A percentile compares a stretch with the other conserved stretches of the same genome.
Evolutionary conservation across 2,888 invertebrate genomes (phyloP).

Genomic region (Coelinius sp.): DNA sequence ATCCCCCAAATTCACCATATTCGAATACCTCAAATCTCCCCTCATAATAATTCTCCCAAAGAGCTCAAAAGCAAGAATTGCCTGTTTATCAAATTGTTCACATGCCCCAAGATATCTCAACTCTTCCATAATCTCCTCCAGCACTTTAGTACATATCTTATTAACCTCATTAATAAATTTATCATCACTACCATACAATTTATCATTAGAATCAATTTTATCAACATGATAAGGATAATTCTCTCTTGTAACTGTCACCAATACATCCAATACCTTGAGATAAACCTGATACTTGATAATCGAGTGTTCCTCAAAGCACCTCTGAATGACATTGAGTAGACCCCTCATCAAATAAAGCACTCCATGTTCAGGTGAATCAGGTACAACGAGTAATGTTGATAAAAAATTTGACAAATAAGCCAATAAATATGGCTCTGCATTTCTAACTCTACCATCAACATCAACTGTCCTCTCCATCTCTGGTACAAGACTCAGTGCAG

Average conservation of each 20-base stretch:
- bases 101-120: slow-evolving; percentile 77
- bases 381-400: slow-evolving; percentile 86
- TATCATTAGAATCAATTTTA: slow-evolving; percentile 92
- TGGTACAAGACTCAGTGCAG: slow-evolving; percentile 84
- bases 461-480: slow-evolving; percentile 82
- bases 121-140: slow-evolving; percentile 83
- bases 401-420: slow-evolving; percentile 84
- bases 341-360: slow-evolving; percentile 86
- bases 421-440: slow-evolving; percentile 80
- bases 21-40: slow-evolving; percentile 76
- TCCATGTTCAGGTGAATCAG: slow-evolving; percentile 89
- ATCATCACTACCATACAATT: slow-evolving; percentile 89
- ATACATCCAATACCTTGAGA: slow-evolving; percentile 82
- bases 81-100: slow-evolving; percentile 79
- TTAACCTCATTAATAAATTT: slow-evolving; percentile 88
- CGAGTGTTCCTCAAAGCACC: slow-evolving; percentile 79
- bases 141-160: slow-evolving; percentile 81
- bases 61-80: slow-evolving; percentile 81
- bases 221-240: slow-evolving; percentile 89
- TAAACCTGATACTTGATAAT: slow-evolving; percentile 80
- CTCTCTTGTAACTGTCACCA: slow-evolving; percentile 86
- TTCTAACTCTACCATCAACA: slow-evolving; percentile 81
- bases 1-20: slow-evolving; percentile 79
- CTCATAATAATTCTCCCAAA: slow-evolving; percentile 79
- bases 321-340: slow-evolving; percentile 85